Percentiles rank a stretch among this genome's conserved stretches.
Evolutionary conservation across 2,888 invertebrate species (phyloP).

Genomic region (Caenorhabditis sp.): DNA sequence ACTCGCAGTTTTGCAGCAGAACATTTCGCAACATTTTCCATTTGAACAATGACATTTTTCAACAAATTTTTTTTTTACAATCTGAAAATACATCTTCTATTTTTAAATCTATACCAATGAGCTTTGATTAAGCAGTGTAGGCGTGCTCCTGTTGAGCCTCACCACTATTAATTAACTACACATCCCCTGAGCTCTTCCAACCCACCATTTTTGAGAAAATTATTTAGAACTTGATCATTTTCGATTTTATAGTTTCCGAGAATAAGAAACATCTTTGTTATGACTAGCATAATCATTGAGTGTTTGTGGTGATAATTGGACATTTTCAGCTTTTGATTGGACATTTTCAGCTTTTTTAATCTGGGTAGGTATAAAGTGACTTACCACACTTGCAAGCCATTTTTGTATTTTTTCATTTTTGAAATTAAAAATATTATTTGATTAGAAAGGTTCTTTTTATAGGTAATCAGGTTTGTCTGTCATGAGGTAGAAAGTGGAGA

Average conservation of each 20-base stretch:
- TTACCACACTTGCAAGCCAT: slow-evolving; percentile 37
- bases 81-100: slow-evolving; percentile 19
- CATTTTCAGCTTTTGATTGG: too few relatives aligned
- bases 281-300: too few relatives aligned
- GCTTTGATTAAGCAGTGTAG: too few relatives aligned
- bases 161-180: too few relatives aligned
- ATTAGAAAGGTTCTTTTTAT: background rate
- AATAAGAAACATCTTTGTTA: too few relatives aligned
- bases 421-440: background rate
- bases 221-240: background rate
- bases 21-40: slow-evolving; percentile 26
- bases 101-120: too few relatives aligned
- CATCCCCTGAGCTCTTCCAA: too few relatives aligned
- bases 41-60: slow-evolving; percentile 22
- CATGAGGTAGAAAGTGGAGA: background rate
- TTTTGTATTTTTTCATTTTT: slow-evolving; percentile 1
- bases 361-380: too few relatives aligned
- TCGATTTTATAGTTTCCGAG: too few relatives aligned
- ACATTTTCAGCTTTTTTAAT: too few relatives aligned
- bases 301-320: too few relatives aligned
- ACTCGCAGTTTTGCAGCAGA: slow-evolving; percentile 25
- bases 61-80: slow-evolving; percentile 29
- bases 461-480: background rate
- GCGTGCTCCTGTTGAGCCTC: too few relatives aligned
- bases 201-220: background rate